Conservation (phyloP, 2,113 vertebrate genomes). For the Pseudolaguvia tuberculata region DNA sequence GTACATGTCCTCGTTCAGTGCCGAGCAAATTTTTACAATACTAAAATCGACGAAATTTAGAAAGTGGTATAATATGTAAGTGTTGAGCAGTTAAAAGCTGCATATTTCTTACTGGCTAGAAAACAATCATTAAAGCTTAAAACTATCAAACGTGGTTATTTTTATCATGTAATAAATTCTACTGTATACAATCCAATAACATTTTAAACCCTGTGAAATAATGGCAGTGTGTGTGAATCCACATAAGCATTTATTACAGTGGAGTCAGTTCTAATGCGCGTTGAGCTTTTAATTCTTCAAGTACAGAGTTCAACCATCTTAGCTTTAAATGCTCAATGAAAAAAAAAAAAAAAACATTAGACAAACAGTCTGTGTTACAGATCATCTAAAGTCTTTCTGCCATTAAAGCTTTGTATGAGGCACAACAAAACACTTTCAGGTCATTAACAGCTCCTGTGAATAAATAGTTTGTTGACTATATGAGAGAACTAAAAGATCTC, state of each 20-base stretch:
- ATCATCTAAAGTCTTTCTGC: not conserved
- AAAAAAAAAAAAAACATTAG: not conserved
- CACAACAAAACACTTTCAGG: not conserved
- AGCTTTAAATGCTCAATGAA: not conserved
- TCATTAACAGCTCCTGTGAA: not conserved
- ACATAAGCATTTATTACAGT: constrained; percentile 1
- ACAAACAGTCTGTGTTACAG: not conserved
- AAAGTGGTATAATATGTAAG: not conserved
- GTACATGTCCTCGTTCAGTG: not conserved
- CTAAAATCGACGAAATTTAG: not conserved
- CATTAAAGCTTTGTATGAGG: not conserved
- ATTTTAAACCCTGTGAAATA: constrained; percentile 4
- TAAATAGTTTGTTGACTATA: not conserved
- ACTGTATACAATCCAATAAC: not conserved
- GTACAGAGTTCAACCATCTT: not conserved
- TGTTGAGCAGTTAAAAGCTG: not conserved
- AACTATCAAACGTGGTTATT: not conserved
- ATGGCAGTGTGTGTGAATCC: not conserved
- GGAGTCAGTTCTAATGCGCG: not conserved
- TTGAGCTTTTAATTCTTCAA: not conserved
- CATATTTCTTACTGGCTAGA: not conserved
- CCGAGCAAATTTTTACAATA: not conserved
- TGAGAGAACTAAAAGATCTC: not conserved
- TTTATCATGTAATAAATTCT: not conserved
- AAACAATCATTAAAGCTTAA: not conserved